Evolutionary conservation across 2,113 vertebrate genomes (phyloP).

Genomic region (Microcebus tavaratra): DNA sequence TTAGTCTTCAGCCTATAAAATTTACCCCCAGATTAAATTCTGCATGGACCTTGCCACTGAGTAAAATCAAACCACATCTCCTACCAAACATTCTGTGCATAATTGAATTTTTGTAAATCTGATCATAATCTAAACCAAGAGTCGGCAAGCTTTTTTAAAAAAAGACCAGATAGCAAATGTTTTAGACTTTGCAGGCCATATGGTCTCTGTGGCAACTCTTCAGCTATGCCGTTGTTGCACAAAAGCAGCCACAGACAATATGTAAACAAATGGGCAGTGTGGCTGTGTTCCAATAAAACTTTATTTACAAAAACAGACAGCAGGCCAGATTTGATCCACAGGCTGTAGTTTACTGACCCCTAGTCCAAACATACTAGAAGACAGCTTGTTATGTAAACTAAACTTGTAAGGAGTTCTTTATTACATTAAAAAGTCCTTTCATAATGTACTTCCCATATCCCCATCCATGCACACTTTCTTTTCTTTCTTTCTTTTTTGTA

Average conservation of each 20-base stretch:
- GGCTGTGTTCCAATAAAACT: slow-evolving; percentile 33
- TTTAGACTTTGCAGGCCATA: background rate
- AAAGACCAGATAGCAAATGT: background rate
- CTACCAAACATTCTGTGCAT: background rate
- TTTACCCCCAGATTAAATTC: slow-evolving; percentile 15
- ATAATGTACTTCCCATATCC: background rate
- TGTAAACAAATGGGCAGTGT: background rate
- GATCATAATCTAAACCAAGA: slow-evolving; percentile 31
- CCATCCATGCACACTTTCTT: background rate
- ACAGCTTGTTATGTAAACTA: background rate
- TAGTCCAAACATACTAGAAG: background rate
- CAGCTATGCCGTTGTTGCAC: background rate
- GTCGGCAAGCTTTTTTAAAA: background rate
- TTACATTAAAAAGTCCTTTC: background rate
- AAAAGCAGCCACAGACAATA: background rate
- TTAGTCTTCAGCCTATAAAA: slow-evolving; percentile 38
- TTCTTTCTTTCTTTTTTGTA: background rate
- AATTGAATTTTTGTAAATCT: slow-evolving; percentile 36
- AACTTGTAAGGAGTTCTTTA: background rate
- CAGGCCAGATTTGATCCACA: background rate
- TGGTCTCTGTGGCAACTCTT: slow-evolving; percentile 18
- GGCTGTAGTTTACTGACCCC: background rate
- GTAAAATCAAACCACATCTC: slow-evolving; percentile 5
- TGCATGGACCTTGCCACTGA: background rate
- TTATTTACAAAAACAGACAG: slow-evolving; percentile 31